These are phyloP conservation scores for Litoditis marina DNA, from an alignment of 2,888 invertebrate genomes.

Conservation along the genomic window DNA sequence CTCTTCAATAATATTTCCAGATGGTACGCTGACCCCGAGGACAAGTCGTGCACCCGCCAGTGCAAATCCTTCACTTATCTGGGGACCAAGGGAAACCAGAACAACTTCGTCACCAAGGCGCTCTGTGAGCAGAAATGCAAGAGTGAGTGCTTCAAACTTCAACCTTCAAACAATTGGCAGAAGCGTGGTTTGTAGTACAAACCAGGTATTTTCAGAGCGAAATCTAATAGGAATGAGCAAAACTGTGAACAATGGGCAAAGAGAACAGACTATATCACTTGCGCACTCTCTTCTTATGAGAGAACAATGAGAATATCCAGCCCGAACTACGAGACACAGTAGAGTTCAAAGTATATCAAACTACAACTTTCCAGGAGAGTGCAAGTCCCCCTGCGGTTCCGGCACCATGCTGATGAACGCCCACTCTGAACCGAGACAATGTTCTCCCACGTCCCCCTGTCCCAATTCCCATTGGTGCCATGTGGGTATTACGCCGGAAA, in stretches of 20 bases:
- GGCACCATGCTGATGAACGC: constrained; percentile 50
- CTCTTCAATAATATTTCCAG: constrained; percentile 10
- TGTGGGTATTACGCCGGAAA: constrained; percentile 53
- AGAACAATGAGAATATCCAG: no score
- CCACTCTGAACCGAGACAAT: constrained; percentile 44
- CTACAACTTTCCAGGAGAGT: constrained; percentile 33
- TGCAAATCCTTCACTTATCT: constrained; percentile 58
- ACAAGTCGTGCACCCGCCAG: constrained; percentile 50
- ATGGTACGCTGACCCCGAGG: constrained; percentile 56
- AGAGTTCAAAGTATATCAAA: constrained; percentile 14
- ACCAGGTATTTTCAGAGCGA: no score
- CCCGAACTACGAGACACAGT: no score
- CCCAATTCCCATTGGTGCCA: constrained; percentile 56
- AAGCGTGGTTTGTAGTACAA: neutral
- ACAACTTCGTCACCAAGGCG: constrained; percentile 58
- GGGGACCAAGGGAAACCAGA: constrained; percentile 58
- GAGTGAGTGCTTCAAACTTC: constrained; percentile 8
- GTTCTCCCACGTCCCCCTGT: constrained; percentile 43
- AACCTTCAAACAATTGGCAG: neutral
- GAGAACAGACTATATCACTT: no score
- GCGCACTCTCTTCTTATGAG: no score
- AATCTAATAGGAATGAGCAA: neutral
- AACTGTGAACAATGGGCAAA: no score
- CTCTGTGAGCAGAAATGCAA: constrained; percentile 51
- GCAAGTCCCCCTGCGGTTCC: constrained; percentile 56